Evolutionary conservation across 2,797 vertebrate species (phyloP).

Genomic region (Ptychobarbus kaznakovi): DNA sequence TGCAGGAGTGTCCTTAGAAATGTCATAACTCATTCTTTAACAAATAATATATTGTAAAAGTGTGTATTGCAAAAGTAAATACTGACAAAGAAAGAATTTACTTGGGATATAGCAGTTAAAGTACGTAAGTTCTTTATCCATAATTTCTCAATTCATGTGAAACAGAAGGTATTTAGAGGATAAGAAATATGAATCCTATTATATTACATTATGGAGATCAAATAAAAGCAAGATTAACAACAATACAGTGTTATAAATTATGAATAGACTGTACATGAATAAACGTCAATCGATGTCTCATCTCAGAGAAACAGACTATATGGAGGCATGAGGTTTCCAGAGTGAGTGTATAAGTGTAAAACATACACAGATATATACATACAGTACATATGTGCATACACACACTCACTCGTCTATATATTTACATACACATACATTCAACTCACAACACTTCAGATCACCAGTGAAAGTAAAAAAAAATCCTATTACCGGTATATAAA

Average conservation of each 20-base stretch:
- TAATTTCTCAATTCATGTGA: background rate
- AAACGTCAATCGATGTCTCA: conserved; percentile 49
- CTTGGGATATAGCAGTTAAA: background rate
- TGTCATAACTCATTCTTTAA: background rate
- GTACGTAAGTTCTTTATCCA: background rate
- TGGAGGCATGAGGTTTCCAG: conserved; percentile 30
- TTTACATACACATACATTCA: conserved; percentile 38
- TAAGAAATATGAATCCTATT: background rate
- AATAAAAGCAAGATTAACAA: conserved; percentile 52
- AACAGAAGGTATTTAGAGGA: background rate
- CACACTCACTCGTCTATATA: conserved; percentile 53
- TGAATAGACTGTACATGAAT: conserved; percentile 34
- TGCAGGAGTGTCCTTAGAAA: no score
- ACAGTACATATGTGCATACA: conserved; percentile 49
- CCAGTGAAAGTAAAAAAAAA: conserved; percentile 7
- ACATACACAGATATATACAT: conserved; percentile 52
- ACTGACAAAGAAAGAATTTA: background rate
- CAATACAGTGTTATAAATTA: conserved; percentile 65
- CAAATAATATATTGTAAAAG: background rate
- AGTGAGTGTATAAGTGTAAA: conserved; percentile 13
- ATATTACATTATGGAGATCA: background rate
- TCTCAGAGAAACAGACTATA: conserved; percentile 4
- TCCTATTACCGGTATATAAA: background rate
- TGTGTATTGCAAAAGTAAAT: background rate
- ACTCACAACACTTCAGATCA: conserved; percentile 27